Base-by-base conservation (phyloP, 1,140 invertebrate species). In the Heliconius nattereri region DNA sequence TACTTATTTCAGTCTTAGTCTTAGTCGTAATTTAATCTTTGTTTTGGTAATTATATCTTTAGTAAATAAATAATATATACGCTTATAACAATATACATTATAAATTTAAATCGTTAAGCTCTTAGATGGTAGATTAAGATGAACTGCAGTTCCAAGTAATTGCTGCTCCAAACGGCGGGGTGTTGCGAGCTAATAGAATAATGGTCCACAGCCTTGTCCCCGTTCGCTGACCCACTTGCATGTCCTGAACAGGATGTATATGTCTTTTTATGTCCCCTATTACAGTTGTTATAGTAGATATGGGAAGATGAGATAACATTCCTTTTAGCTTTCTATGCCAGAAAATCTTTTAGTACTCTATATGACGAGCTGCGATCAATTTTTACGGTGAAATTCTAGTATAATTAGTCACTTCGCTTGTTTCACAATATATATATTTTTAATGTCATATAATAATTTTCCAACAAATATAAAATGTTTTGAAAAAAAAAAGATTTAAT, bases 131-230 rank as follows among this genome's bases (percentile, higher is more conserved):
- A 37, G 35, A 72, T 72, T 72, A 60, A 29, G 70, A 71, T 37
- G 60, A 72, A 70, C 45, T 37, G 37, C 26, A 45, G 37, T 80
- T 72, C 35, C 73, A 73, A 79, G 75, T 77, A 81, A 81, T 81
- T 79, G 81, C 72, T 54, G 83, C 52, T 85, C 84, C 84, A 87
- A 88, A 87, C 84, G 88, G 87, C 84, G 80, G 78, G 73, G 85
- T 82, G 89, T 84, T 77, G 60, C 84, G 81, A 89, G 85, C 89
- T 92, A 88, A 92, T 92, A 89, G 89, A 92, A 91, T 91, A 91
- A 92, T 91, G 75, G 84, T 85, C 83, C 57, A 75, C 88, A 91
- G 85, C 91, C 91, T 91, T 91, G 91, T 83, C 83, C 91, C 81
- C 85, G 84, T 89, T 91, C 73, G 85, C 78, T 82, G 91, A 85